Conservation (phyloP, 2,113 vertebrate genomes). For the Xiphophorus hellerii region DNA sequence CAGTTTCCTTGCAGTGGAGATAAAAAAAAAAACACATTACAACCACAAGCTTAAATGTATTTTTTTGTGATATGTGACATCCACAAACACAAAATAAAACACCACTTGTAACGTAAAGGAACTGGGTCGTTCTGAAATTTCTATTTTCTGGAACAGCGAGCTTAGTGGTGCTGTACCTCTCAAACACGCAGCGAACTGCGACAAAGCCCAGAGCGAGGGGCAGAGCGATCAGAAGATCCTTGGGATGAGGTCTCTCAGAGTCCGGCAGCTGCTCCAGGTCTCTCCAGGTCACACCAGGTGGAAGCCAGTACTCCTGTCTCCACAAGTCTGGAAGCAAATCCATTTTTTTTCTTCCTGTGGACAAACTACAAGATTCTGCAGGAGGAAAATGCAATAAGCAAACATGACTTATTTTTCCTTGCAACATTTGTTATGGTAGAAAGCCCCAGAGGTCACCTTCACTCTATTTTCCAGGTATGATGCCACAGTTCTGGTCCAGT, state of each 20-base stretch:
- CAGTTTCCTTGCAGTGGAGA: neutral
- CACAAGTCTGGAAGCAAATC: conserved; percentile 83
- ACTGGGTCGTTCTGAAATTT: too few species aligned
- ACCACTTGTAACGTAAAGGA: too few species aligned
- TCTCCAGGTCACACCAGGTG: conserved; percentile 86
- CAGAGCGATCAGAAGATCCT: conserved; percentile 81
- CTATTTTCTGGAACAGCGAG: neutral
- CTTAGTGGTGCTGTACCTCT: conserved; percentile 82
- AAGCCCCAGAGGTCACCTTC: neutral
- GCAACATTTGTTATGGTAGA: neutral
- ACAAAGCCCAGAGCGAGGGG: conserved; percentile 85
- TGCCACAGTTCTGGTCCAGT: neutral
- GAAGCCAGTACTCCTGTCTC: conserved; percentile 88
- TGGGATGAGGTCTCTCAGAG: conserved; percentile 75
- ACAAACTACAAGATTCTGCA: neutral
- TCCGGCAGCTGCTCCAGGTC: conserved; percentile 83
- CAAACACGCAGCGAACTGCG: conserved; percentile 79
- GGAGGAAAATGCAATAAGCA: neutral
- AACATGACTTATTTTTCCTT: neutral
- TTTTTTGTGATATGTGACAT: neutral
- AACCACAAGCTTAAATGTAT: neutral
- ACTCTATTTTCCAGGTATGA: neutral
- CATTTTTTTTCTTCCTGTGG: conserved; percentile 75
- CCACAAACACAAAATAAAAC: neutral
- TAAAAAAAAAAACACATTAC: neutral